Percentiles rank a stretch among this genome's conserved stretches.
phyloP scores from a whole-genome alignment of 2,113 vertebrate genomes.

The Cyanoderma ruficeps region DNA sequence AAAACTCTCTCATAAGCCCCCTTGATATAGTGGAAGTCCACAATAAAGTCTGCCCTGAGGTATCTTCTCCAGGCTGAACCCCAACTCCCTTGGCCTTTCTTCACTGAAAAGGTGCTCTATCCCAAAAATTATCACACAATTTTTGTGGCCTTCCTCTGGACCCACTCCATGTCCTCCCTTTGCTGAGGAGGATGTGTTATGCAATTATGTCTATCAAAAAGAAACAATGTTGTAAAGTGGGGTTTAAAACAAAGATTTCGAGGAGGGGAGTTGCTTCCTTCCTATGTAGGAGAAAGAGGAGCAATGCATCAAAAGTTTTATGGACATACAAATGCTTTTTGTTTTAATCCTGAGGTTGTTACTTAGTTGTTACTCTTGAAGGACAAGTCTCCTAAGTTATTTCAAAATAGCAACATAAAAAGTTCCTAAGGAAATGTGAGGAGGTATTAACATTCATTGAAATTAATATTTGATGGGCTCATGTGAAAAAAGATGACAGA shows the following conservation, averaged over 20 bases:
- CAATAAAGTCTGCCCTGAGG: background rate
- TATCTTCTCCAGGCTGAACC: background rate
- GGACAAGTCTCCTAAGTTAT: background rate
- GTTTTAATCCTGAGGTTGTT: background rate
- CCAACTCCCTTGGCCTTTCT: background rate
- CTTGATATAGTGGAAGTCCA: background rate
- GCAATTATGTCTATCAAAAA: background rate
- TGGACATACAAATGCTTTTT: background rate
- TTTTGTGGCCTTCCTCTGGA: background rate
- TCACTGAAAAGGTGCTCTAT: background rate
- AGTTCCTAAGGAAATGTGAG: background rate
- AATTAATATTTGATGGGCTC: background rate
- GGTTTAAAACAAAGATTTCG: background rate
- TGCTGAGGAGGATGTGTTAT: background rate
- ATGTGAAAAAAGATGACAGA: background rate
- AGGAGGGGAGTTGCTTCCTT: background rate
- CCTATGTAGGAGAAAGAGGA: background rate
- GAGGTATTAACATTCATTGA: background rate
- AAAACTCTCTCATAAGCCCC: background rate
- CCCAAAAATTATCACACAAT: background rate
- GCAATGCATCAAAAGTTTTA: background rate
- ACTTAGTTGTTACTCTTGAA: background rate
- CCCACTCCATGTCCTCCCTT: rapidly evolving
- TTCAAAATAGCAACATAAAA: background rate
- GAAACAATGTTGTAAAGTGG: background rate